Conservation (phyloP, 2,113 vertebrate genomes). For the Hymenochirus boettgeri region DNA sequence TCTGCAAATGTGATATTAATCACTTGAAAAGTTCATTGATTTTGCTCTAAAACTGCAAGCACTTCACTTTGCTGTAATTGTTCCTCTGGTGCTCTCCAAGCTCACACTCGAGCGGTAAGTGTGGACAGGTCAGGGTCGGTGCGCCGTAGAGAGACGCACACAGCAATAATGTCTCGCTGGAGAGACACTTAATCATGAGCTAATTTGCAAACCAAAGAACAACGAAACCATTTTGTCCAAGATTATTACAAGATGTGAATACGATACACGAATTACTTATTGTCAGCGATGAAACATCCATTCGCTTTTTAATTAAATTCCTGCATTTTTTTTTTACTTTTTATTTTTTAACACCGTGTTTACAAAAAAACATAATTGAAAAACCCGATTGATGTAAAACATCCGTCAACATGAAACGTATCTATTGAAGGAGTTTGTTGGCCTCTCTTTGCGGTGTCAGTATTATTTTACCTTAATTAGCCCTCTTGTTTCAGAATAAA, state of each 20-base stretch:
- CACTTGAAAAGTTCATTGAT: constrained; percentile 78
- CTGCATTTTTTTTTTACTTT: too few species aligned
- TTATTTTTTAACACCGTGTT: too few species aligned
- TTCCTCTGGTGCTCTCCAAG: constrained; percentile 64
- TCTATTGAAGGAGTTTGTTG: too few species aligned
- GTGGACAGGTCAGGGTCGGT: constrained; percentile 62
- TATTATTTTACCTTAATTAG: too few species aligned
- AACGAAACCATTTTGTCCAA: constrained; percentile 70
- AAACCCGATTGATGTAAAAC: too few species aligned
- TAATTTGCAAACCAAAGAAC: constrained; percentile 80
- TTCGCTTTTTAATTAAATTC: constrained; percentile 52
- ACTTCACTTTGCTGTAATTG: constrained; percentile 75
- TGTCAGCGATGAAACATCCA: constrained; percentile 39
- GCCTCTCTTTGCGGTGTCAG: too few species aligned
- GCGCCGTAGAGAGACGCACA: constrained; percentile 56
- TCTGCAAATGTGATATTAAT: constrained; percentile 73
- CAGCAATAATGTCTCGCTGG: constrained; percentile 64
- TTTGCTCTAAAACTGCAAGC: constrained; percentile 74
- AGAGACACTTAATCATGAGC: constrained; percentile 77
- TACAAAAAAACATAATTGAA: too few species aligned
- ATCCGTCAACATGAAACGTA: too few species aligned
- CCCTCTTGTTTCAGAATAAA: too few species aligned
- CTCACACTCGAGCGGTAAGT: constrained; percentile 68
- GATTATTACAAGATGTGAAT: constrained; percentile 79
- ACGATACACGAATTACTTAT: constrained; percentile 63